Evolutionary conservation across 2,113 vertebrate genomes (phyloP), one percentile per base, ranked within the genome.

Genomic region (Microtus oregoni): DNA sequence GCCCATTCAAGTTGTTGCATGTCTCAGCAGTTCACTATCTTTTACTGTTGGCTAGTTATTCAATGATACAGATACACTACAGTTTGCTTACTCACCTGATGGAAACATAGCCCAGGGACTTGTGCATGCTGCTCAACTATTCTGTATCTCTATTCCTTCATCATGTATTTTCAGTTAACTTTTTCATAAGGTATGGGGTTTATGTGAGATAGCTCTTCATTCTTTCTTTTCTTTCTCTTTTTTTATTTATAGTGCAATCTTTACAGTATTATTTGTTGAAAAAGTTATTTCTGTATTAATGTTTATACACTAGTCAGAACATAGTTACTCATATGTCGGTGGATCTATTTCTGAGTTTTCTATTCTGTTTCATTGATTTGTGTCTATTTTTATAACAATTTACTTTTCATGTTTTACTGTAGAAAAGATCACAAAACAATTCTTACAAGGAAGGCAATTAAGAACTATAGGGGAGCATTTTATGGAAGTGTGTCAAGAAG

Each of bases 401-500:
- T 93, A 28, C 7, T 15, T 93, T 89, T 73, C 30, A 68, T 77
- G 88, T 93, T 20, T 93, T 14, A 67, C 52, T 38, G 41, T 55
- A 95, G 55, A 93, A 88, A 58, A 88, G 85, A 52, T 91, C 88
- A 92, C 70, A 93, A 94, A 90, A 88, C 32, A 83, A 75, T 91
- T 91, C 52, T 95, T 32, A 52, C 58, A 83, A 72, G 65, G 65
- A 26, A 73, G 28, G 30, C 82, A 85, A 94, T 93, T 93, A 75
- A 67, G 90, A 96, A 50, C 70, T 44, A 81, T 41, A 88, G 44
- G 86, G 86, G 87, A 85, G 87, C 87, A 94, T 68, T 73, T 79
- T 93, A 88, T 52, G 89, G 70, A 93, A 26, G 44, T 89, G 22
- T 72, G 22, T 88, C 58, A 96, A 67, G 82, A 91, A 92, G n/a